Evolutionary conservation across 2,113 vertebrate genomes (phyloP).

Genomic region (Steatornis caripensis): DNA sequence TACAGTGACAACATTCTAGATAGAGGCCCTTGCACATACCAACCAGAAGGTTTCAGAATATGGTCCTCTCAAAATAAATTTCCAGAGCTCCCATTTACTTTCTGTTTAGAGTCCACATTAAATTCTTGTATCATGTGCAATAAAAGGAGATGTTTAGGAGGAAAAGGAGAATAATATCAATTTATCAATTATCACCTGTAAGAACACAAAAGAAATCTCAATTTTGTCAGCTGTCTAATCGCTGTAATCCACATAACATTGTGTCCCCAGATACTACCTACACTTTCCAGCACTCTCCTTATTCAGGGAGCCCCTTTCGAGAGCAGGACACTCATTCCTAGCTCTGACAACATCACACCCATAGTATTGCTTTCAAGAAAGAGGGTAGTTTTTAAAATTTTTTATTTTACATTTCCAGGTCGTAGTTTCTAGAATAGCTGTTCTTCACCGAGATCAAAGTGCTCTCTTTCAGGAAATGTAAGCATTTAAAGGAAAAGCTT

Average conservation of each 20-base stretch:
- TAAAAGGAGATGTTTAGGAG: background rate
- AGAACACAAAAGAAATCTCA: background rate
- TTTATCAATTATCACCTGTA: background rate
- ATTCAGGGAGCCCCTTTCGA: background rate
- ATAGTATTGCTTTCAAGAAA: background rate
- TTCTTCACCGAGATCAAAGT: background rate
- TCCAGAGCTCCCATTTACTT: background rate
- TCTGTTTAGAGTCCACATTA: background rate
- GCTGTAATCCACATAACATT: background rate
- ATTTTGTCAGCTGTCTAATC: background rate
- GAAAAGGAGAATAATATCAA: background rate
- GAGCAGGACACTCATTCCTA: too few species aligned
- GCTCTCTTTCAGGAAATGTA: background rate
- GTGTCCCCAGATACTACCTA: background rate
- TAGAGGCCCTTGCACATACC: background rate
- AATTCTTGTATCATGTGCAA: background rate
- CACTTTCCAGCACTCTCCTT: background rate
- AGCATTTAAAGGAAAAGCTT: background rate
- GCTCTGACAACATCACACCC: background rate
- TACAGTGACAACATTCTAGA: background rate
- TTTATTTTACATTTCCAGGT: background rate
- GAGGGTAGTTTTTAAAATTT: too few species aligned
- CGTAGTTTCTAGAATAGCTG: background rate
- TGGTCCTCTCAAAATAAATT: background rate
- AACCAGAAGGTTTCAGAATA: background rate